Base-by-base conservation (phyloP, 37 sponge, comb jelly and placozoan genomes). In the Diacarnus erythraeanus region DNA sequence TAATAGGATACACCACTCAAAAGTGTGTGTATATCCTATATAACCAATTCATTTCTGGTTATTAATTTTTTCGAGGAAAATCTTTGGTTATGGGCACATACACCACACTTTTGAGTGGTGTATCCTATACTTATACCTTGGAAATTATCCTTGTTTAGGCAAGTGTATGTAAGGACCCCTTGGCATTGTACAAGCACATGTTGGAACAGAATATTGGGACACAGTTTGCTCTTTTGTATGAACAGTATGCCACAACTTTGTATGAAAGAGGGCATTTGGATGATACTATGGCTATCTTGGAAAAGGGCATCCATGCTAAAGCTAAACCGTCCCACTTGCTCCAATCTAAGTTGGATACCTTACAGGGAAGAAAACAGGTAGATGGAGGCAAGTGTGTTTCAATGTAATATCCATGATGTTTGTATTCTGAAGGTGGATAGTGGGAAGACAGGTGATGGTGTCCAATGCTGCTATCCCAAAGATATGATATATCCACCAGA, bases 401-500 rank as follows among this genome's bases (percentile, higher is more conserved):
- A n/a, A n/a, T n/a, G n/a, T n/a, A n/a, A n/a, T n/a, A n/a, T n/a
- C n/a, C n/a, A n/a, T n/a, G n/a, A n/a, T n/a, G n/a, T n/a, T n/a
- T n/a, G n/a, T n/a, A n/a, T n/a, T n/a, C n/a, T n/a, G n/a, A n/a
- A n/a, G n/a, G n/a, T n/a, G n/a, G n/a, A n/a, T n/a, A n/a, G n/a
- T n/a, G n/a, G n/a, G n/a, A n/a, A 70, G n/a, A 34, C 4, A 9
- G 33, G 8, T 47, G 51, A 47, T 47, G 51, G 51, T 47, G 51
- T 47, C 6, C 3, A 73, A 33, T 65, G 66, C 36, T 22, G 30
- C 64, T 90, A 90, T 44, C 78, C 78, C 22, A 90, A 90, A 66
- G 40, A 81, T 8, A 39, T 65, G 33, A 86, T 90, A 0, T 90
- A 90, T 54, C 91, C 91, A 34, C 74, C 41, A 0, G 47, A 36